Evolutionary conservation across 2,113 vertebrate genomes (phyloP), one percentile per base, ranked within the genome.

Genomic region (Hippocampus mohnikei): DNA sequence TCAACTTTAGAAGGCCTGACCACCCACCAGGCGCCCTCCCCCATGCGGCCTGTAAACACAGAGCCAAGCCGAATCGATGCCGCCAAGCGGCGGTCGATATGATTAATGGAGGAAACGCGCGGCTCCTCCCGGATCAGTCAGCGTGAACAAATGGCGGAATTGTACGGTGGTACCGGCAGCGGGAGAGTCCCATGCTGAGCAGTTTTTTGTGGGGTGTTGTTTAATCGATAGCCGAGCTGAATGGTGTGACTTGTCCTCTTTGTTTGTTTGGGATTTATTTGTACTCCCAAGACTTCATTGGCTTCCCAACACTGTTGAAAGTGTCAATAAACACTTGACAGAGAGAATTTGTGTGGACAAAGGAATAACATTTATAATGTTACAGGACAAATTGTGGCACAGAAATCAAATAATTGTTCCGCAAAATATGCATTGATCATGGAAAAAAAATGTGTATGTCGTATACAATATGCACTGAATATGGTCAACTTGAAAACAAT

Each of bases 1-100:
- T 78, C 81, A 84, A 84, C 85, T 85, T 88, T 90, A 88, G 86
- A 81, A 74, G 76, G 64, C 71, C 37, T 62, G 21, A 25, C 29
- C 52, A 37, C 52, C 66, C 20, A n/a, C 29, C 11, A 8, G 48
- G 48, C 20, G 23, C 42, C 20, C 20, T 11, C 42, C 25, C 44
- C 64, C 29, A 18, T n/a, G 42, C 3, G 23, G 13, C 12, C 41
- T 37, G 12, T 40, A 55, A 68, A 33, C 20, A 21, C 46, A 9
- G 20, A 67, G 10, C 48, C 21, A 23, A 68, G 27, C 69, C n/a
- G 72, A 85, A 86, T 87, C 80, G 61, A 77, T 80, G 79, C 66
- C 29, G 59, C 84, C 41, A 12, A 72, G 48, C 55, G 5, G 10
- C 61, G 21, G 37, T 87, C 85, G 7, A 86, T 83, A 48, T 59